Conservation (phyloP, 2,888 invertebrate genomes). For the Cremastinae sp. region DNA sequence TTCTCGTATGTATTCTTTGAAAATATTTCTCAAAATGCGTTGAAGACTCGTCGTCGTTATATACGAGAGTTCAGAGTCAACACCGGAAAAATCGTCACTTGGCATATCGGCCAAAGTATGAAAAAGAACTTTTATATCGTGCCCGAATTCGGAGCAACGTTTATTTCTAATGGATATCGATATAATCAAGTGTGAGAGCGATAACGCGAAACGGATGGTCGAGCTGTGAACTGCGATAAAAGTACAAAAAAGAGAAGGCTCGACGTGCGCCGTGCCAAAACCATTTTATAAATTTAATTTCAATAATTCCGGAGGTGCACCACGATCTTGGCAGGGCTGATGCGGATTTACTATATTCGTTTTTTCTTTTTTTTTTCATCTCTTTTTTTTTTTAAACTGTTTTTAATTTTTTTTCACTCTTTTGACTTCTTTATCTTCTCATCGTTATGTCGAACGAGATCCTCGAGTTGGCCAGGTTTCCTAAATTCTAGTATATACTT, state of each 20-base stretch:
- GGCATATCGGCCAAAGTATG: slow-evolving; percentile 54
- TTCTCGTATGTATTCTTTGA: slow-evolving; percentile 9
- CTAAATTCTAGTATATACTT: slow-evolving; percentile 4
- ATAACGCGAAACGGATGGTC: slow-evolving; percentile 55
- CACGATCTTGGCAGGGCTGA: slow-evolving; percentile 63
- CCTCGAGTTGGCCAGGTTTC: not conserved
- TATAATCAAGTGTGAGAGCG: slow-evolving; percentile 23
- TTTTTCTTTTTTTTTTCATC: slow-evolving; percentile 30
- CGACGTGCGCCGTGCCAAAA: slow-evolving; percentile 61
- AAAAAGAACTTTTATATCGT: slow-evolving; percentile 24
- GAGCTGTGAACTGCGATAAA: slow-evolving; percentile 22
- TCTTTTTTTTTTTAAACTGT: slow-evolving; percentile 3
- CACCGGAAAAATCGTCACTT: slow-evolving; percentile 37
- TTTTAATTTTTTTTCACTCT: slow-evolving; percentile 7
- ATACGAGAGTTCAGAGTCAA: slow-evolving; percentile 23
- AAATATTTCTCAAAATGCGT: no score
- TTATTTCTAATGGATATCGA: slow-evolving; percentile 15
- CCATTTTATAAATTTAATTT: slow-evolving; percentile 69
- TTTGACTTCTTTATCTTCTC: not conserved
- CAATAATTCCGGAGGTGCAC: slow-evolving; percentile 58
- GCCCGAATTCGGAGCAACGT: slow-evolving; percentile 34
- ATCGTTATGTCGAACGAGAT: slow-evolving; percentile 1
- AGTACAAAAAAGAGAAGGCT: slow-evolving; percentile 23
- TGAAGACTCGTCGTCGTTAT: not conserved
- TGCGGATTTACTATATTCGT: slow-evolving; percentile 20